Conservation (phyloP, 2,888 invertebrate species). For the Synergus laeviventris region DNA sequence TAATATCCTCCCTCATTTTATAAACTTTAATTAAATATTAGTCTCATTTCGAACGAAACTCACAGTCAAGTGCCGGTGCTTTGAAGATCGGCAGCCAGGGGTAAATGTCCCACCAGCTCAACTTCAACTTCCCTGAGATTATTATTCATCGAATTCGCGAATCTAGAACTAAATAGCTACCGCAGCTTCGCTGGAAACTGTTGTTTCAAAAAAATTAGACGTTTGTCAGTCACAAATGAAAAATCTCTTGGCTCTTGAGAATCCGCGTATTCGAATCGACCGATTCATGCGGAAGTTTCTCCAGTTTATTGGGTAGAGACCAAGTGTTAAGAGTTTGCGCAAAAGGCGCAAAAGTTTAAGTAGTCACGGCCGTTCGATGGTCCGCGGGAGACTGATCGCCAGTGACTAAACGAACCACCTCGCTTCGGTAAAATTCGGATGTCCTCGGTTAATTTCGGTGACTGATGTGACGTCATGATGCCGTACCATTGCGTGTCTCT, state of each 20-base stretch:
- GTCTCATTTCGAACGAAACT: slow-evolving; percentile 55
- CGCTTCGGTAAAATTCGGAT: slow-evolving; percentile 60
- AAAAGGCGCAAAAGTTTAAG: slow-evolving; percentile 6
- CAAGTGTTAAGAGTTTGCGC: neutral
- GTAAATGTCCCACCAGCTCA: slow-evolving; percentile 69
- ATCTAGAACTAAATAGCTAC: neutral
- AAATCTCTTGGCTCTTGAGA: neutral
- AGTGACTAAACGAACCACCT: slow-evolving; percentile 59
- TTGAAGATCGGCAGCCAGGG: slow-evolving; percentile 65
- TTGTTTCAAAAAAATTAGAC: neutral
- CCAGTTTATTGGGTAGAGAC: neutral
- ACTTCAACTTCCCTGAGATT: slow-evolving; percentile 71
- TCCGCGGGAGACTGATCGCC: slow-evolving; percentile 50
- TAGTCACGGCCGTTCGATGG: slow-evolving; percentile 59
- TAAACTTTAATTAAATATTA: neutral
- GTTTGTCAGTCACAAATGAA: neutral
- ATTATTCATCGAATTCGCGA: slow-evolving; percentile 67
- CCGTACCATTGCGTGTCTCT: slow-evolving; percentile 73
- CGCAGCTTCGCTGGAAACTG: neutral
- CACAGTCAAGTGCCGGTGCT: slow-evolving; percentile 71
- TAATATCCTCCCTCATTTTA: neutral
- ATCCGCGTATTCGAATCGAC: slow-evolving; percentile 17
- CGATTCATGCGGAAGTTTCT: slow-evolving; percentile 21
- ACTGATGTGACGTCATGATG: slow-evolving; percentile 68
- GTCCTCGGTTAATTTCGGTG: slow-evolving; percentile 43